Evolutionary conservation across 1,140 invertebrate species (phyloP).

Genomic region (Charaxes varanes): DNA sequence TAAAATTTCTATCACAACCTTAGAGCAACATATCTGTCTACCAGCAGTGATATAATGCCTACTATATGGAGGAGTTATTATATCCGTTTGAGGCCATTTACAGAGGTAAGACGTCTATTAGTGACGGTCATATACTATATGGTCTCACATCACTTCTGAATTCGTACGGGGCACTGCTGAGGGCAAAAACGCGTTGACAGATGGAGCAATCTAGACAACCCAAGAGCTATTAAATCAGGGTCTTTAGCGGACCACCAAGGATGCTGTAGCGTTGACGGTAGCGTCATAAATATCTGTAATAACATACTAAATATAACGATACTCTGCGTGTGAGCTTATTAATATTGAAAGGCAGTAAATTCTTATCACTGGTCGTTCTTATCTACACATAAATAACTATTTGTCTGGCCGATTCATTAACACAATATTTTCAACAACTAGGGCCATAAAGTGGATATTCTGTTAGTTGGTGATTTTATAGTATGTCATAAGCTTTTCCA

Average conservation of each 20-base stretch:
- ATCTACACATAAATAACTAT: no score
- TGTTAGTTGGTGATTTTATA: no score
- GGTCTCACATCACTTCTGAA: slow-evolving; percentile 1
- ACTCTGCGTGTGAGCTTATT: not conserved
- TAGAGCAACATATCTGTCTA: no score
- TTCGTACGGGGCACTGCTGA: not conserved
- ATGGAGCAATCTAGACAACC: not conserved
- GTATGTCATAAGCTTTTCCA: no score
- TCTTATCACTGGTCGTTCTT: no score
- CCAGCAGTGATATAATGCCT: no score
- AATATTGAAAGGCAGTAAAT: no score
- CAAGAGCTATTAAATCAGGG: slow-evolving; percentile 6
- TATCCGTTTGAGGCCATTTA: not conserved
- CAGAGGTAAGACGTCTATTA: not conserved
- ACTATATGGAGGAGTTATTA: not conserved
- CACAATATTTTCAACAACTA: no score
- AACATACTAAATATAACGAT: not conserved
- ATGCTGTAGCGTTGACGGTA: not conserved
- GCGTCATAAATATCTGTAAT: not conserved
- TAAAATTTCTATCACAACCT: no score
- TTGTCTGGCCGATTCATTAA: no score
- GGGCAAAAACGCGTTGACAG: slow-evolving; percentile 8
- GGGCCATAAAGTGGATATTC: no score
- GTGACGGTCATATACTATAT: slow-evolving; percentile 2
- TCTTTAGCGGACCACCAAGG: slow-evolving; percentile 3